Evolutionary conservation across 2,888 invertebrate genomes (phyloP).

Genomic region (Pseudoips prasinana): DNA sequence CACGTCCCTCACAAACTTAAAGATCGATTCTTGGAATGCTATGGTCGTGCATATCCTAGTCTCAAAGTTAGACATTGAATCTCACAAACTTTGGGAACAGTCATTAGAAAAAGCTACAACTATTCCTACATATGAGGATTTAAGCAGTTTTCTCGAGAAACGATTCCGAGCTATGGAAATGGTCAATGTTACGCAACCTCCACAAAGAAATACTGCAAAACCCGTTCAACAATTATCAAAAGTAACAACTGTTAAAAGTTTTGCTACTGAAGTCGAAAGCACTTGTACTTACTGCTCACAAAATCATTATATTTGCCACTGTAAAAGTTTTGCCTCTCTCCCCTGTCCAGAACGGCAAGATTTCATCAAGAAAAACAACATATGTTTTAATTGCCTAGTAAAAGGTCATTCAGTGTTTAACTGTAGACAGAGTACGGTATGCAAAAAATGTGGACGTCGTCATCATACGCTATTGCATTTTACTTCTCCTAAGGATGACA

Average conservation of each 20-base stretch:
- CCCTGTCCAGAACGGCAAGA: constrained; percentile 10
- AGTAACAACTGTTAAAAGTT: background rate
- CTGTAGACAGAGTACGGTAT: constrained; percentile 10
- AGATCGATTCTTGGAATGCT: constrained; percentile 18
- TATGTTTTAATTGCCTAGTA: constrained; percentile 23
- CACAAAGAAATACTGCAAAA: too few species aligned
- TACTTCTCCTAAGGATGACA: constrained; percentile 1
- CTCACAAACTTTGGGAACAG: constrained; percentile 25
- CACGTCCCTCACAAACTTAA: constrained; percentile 14
- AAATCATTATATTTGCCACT: constrained; percentile 17
- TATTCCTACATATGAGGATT: constrained; percentile 5
- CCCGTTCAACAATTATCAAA: constrained; percentile 2
- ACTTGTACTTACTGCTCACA: constrained; percentile 12
- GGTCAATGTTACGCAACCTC: constrained; percentile 1
- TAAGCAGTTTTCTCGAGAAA: constrained; percentile 14
- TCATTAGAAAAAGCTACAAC: constrained; percentile 8
- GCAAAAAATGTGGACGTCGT: constrained; percentile 19
- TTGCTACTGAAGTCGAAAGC: background rate
- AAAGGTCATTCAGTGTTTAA: constrained; percentile 10
- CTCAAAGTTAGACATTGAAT: constrained; percentile 21
- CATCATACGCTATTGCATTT: constrained; percentile 21
- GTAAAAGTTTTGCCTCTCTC: constrained; percentile 8
- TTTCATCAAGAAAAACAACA: constrained; percentile 15
- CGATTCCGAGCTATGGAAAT: constrained; percentile 21
- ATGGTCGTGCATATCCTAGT: constrained; percentile 18